These are phyloP conservation scores for Bombus terrestris DNA, from an alignment of 1,140 invertebrate genomes.

Conservation along the genomic window DNA sequence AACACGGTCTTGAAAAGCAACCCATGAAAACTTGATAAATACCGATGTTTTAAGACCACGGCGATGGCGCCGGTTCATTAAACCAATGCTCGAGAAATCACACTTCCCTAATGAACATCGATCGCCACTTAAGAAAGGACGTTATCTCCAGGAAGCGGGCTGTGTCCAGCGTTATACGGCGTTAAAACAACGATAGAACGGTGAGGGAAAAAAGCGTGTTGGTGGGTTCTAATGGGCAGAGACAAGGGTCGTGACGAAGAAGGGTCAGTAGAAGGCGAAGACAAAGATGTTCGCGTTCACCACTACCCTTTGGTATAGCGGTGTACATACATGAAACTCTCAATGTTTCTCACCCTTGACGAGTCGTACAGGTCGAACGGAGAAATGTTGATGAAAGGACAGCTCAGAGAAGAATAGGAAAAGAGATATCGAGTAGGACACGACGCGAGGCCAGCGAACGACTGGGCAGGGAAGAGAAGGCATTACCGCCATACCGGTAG, in stretches of 20 bases:
- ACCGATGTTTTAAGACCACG: neutral
- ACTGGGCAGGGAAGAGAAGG: neutral
- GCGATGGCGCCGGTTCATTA: slow-evolving; percentile 1
- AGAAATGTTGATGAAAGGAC: slow-evolving; percentile 41
- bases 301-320: slow-evolving; percentile 15
- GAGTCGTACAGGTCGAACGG: slow-evolving; percentile 21
- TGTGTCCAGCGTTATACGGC: slow-evolving; percentile 20
- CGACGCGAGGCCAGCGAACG: neutral
- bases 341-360: slow-evolving; percentile 36
- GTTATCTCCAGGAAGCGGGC: slow-evolving; percentile 56
- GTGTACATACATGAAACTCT: neutral
- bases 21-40: neutral
- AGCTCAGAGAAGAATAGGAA: slow-evolving; percentile 27
- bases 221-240: slow-evolving; percentile 59
- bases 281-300: slow-evolving; percentile 23
- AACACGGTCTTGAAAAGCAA: neutral
- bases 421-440: slow-evolving; percentile 7
- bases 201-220: slow-evolving; percentile 18
- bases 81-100: slow-evolving; percentile 48
- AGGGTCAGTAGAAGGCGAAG: slow-evolving; percentile 40
- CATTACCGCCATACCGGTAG: neutral
- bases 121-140: slow-evolving; percentile 54
- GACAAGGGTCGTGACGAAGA: slow-evolving; percentile 28
- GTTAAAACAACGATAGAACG: slow-evolving; percentile 47
- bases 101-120: slow-evolving; percentile 48